Evolutionary conservation across 2,888 invertebrate species (phyloP), one percentile per base, ranked within the genome.

Genomic region (Drosophila villosipedis): DNA sequence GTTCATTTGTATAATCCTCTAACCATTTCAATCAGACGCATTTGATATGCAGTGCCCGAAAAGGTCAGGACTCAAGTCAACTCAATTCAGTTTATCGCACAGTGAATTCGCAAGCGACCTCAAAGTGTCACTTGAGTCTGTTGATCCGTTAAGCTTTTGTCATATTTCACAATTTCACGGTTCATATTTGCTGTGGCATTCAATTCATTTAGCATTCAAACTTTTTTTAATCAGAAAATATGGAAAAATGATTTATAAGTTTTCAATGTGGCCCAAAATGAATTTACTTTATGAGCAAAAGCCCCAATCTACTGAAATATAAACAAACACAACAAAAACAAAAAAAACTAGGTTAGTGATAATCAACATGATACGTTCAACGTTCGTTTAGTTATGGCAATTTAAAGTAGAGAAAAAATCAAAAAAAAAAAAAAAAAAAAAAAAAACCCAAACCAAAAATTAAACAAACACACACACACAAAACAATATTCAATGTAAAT

Each of bases 351-450:
- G 85, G 85, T 86, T 86, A 86, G 85, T 86, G 85, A 86, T 90
- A 90, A 84, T 82, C 84, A 80, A 70, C 74, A 89, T 76, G 84
- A 89, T 77, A 84, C 87, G 89, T 84, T 89, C 73, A 89, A 89
- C 87, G 84, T 89, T 81, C 84, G 74, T 84, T 84, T 89, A 84
- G 88, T 87, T 84, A 87, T 84, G 87, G 75, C 66, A 87, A 87
- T 87, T 75, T 62, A 62, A 69, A 65, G 54, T 70, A 68, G 70
- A 41, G 59, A 37, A 63, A 33, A 52, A 49, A 50, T 12, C 35
- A n/a, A 54, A 39, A 35, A 47, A 52, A 39, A 3, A 31, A 28
- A 30, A 47, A 7, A 50, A 14, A 72, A 59, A 54, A 43, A n/a
- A 61, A 16, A 61, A 16, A 10, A 19, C 5, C 31, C 30, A 30